Evolutionary conservation across 2,797 vertebrate genomes (phyloP), one percentile per base, ranked within the genome.

Genomic region (Sitta carolinensis): DNA sequence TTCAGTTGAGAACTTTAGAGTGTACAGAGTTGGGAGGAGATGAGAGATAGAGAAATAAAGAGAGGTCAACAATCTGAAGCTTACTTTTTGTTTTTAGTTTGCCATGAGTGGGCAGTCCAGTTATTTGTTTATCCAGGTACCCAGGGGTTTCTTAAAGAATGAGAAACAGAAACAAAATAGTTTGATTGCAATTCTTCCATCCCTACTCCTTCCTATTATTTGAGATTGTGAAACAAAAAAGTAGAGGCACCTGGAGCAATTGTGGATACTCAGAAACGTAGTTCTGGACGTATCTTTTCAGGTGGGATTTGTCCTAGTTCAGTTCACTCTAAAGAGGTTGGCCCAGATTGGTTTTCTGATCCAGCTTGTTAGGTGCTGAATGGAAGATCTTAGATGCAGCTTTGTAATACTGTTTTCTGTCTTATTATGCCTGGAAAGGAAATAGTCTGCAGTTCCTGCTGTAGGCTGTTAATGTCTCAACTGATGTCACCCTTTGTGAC

Each of bases 71-170:
- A 81, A 29, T 43, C 47, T 51, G 80, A 77, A 79, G 16, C 72
- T 86, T 58, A 63, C 29, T 47, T 75, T n/a, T 98, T 38, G 19
- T 55, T 87, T 98, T 98, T 97, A 97, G 97, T 98, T 98, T 98
- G 82, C 85, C 40, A 13, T 68, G 38, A 85, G 59, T 74, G 42
- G 20, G 14, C 11, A 76, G 17, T 62, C 34, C 26, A 83, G 47
- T 15, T 83, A 51, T 77, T 90, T 90, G 67, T 52, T 38, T 84
- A 11, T 51, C 10, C 34, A 59, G 57, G 19, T 61, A 74, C 50
- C 27, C 7, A 75, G 22, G 10, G 11, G 2, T 64, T 84, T 32
- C 52, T 80, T 80, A 84, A 90, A 91, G 38, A 62, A 90, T 57
- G 27, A 77, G 32, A 87, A 88, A 18, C 0, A 1, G 22, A 42